Evolutionary conservation across 2,113 vertebrate species (phyloP), one percentile per base, ranked within the genome.

Genomic region (Brachionichthys hirsutus): DNA sequence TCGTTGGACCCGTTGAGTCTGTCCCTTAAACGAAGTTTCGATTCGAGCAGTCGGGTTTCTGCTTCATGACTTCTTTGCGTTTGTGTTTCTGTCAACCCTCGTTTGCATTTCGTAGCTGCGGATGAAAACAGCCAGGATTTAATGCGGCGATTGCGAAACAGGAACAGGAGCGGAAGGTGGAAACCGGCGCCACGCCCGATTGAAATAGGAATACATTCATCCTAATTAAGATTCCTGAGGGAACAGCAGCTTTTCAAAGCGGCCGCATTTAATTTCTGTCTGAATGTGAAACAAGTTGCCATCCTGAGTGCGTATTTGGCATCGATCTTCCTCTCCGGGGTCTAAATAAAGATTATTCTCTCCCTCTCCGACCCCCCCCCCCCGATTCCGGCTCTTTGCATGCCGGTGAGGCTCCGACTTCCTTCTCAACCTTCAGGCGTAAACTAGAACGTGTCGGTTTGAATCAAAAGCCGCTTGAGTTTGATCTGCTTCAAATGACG

Each of bases 81-180:
- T n/a, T 85, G 66, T 73, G 52, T 75, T 80, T 58, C 62, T 56
- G 69, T 82, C 65, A 59, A 73, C 34, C 53, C 53, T 83, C 16
- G 83, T 91, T 89, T 86, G 65, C 82, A 87, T 88, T 84, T 79
- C 67, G 67, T 61, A 73, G 75, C 73, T 54, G 57, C 43, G 30
- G 77, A 58, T 70, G 54, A 60, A 78, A 77, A 68, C 66, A 62
- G 65, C 44, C 55, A 44, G 63, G 59, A 67, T 81, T 73, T 75
- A 67, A 73, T 63, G 54, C 67, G 68, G 59, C 85, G 88, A 90
- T 89, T 69, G 77, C 42, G 30, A n/a, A 64, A 17, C 54, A 48
- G 58, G 54, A 74, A 71, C 57, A 34, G 54, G 22, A 59, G 67
- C 67, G 24, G 70, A 35, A 70, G 24, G 70, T 35, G n/a, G 9